Percentiles rank a stretch among this genome's conserved stretches.
Evolutionary conservation across 2,888 invertebrate species (phyloP).

Genomic region (Troglohyphantes excavatus): DNA sequence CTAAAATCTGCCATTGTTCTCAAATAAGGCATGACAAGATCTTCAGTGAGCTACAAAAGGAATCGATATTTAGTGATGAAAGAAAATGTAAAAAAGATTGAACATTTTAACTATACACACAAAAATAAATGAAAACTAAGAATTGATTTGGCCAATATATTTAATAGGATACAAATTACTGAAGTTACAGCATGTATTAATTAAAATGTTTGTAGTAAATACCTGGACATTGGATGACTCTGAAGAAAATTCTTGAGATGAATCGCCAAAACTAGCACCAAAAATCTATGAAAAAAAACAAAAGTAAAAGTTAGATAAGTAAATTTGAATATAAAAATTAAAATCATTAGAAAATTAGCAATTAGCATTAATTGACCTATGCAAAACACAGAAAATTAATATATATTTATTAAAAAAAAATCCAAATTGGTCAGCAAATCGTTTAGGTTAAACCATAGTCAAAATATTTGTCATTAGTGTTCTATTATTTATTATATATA

Average conservation of each 20-base stretch:
- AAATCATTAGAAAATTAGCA: neutral
- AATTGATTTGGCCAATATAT: neutral
- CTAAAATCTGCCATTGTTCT: conserved; percentile 93
- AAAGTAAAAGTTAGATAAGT: neutral
- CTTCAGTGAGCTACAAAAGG: conserved; percentile 85
- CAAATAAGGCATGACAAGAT: conserved; percentile 93
- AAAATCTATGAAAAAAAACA: conserved; percentile 49
- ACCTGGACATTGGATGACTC: conserved; percentile 31
- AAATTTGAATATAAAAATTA: neutral
- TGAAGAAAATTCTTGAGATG: conserved; percentile 52
- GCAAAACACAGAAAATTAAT: too few species aligned
- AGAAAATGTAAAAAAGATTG: neutral
- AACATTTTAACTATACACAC: neutral
- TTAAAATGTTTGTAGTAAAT: neutral
- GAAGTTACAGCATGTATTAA: too few species aligned
- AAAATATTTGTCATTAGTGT: too few species aligned
- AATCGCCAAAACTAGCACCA: conserved; percentile 58
- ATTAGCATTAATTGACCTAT: too few species aligned
- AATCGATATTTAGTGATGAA: too few species aligned
- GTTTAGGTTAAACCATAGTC: too few species aligned
- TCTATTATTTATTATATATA: too few species aligned
- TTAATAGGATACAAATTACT: too few species aligned
- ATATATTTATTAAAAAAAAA: too few species aligned
- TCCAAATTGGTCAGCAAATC: too few species aligned
- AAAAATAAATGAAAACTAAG: neutral